Evolutionary conservation across 2,797 vertebrate genomes (phyloP).

Genomic region (Acrossocheilus wenchowensis): DNA sequence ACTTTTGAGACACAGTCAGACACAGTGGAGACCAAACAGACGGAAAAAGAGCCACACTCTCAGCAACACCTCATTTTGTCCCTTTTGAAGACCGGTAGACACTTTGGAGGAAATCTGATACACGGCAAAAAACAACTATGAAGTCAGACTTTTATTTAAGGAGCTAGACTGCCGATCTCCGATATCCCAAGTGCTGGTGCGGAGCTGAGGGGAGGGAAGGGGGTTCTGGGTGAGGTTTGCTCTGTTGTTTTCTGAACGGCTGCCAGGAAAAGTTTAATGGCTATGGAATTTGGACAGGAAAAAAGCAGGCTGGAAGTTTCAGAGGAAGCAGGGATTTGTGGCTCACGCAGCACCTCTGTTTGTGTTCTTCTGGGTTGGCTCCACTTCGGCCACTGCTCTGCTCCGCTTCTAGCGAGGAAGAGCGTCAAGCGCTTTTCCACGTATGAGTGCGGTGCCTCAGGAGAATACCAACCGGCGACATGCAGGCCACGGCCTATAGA

Average conservation of each 20-base stretch:
- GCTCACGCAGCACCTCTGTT: conserved; percentile 87
- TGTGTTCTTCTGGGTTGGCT: conserved; percentile 81
- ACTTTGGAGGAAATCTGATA: conserved; percentile 79
- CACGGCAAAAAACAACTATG: conserved; percentile 78
- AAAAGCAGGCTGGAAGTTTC: conserved; percentile 88
- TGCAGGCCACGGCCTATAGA: conserved; percentile 68
- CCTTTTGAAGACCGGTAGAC: conserved; percentile 77
- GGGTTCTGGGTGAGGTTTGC: conserved; percentile 73
- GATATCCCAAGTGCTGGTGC: conserved; percentile 79
- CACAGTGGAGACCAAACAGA: conserved; percentile 61
- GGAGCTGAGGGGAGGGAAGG: conserved; percentile 44
- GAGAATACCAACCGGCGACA: conserved; percentile 73
- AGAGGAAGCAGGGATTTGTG: conserved; percentile 89
- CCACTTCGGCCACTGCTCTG: conserved; percentile 68
- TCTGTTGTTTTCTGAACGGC: conserved; percentile 81
- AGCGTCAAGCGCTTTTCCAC: conserved; percentile 82
- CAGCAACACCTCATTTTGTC: conserved; percentile 71
- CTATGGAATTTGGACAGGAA: conserved; percentile 95
- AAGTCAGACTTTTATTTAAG: conserved; percentile 84
- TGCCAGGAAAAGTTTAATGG: conserved; percentile 96
- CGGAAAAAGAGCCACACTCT: conserved; percentile 48
- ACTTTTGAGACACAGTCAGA: conserved; percentile 65
- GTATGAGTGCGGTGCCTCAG: conserved; percentile 63
- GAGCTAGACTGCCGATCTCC: conserved; percentile 75
- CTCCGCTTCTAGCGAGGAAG: conserved; percentile 75